Percentiles rank a stretch among this genome's conserved stretches.
These are phyloP conservation scores for Ginglymostoma cirratum DNA, from an alignment of 2,113 vertebrate genomes.

Conservation along the genomic window DNA sequence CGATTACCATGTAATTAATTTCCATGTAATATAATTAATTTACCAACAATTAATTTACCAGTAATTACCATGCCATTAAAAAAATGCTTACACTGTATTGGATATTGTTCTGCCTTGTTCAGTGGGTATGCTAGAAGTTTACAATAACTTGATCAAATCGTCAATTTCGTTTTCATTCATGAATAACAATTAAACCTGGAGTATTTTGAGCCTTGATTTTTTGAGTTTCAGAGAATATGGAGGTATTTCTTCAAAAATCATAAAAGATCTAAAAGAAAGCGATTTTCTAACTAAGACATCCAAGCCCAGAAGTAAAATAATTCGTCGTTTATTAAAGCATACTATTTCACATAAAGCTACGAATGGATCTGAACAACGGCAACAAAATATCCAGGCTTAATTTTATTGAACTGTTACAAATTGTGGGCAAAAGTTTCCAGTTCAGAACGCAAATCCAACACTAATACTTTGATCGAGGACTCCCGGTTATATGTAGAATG, in stretches of 20 bases:
- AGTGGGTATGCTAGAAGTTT: neutral
- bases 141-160: neutral
- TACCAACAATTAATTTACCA: no score
- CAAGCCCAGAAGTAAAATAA: neutral
- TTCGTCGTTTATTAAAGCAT: neutral
- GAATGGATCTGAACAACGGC: slow-evolving; percentile 5
- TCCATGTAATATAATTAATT: no score
- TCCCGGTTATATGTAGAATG: neutral
- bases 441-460: neutral
- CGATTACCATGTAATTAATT: no score
- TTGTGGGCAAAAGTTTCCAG: neutral
- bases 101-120: neutral
- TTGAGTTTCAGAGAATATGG: neutral
- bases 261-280: neutral
- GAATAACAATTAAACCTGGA: neutral
- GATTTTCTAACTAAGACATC: neutral
- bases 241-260: neutral
- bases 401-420: slow-evolving; percentile 11
- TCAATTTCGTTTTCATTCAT: neutral
- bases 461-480: neutral
- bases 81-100: neutral
- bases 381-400: neutral
- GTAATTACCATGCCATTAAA: neutral
- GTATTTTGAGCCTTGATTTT: neutral
- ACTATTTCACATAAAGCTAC: neutral